Conservation (phyloP, 1,140 invertebrate genomes). For the Habropoda laboriosa region DNA sequence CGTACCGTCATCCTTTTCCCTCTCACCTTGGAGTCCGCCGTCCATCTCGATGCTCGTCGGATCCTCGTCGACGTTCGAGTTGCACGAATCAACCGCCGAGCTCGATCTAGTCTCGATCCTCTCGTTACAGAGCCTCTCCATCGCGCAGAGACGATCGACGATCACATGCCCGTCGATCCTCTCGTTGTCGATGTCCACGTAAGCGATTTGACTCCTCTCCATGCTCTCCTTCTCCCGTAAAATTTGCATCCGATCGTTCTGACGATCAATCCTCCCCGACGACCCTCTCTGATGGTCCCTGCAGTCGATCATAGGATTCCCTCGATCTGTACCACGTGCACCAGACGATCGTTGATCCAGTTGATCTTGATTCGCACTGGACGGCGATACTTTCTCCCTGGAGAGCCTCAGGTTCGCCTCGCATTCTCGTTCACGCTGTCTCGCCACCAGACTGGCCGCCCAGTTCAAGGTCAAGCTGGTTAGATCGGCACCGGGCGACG, state of each 20-base stretch:
- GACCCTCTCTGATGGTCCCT: constrained; percentile 53
- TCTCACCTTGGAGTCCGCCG: constrained; percentile 63
- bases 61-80: constrained; percentile 76
- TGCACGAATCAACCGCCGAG: constrained; percentile 76
- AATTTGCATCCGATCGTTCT: constrained; percentile 57
- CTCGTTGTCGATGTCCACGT: constrained; percentile 68
- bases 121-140: constrained; percentile 77
- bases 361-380: constrained; percentile 34
- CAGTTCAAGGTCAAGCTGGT: constrained; percentile 79
- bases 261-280: constrained; percentile 35
- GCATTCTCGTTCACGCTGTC: constrained; percentile 76
- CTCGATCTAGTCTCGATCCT: constrained; percentile 75
- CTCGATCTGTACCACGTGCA: constrained; percentile 26
- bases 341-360: constrained; percentile 49
- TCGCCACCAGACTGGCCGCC: constrained; percentile 76
- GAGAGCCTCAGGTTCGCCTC: constrained; percentile 57
- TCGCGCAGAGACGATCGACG: constrained; percentile 74
- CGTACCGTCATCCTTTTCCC: constrained; percentile 61
- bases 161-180: constrained; percentile 63
- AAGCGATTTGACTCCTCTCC: constrained; percentile 50
- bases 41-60: constrained; percentile 68
- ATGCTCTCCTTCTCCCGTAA: constrained; percentile 54
- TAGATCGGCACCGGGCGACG: constrained; percentile 72
- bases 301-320: constrained; percentile 48
- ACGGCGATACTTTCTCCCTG: constrained; percentile 44